These are phyloP conservation scores for Drosophila kurseongensis DNA, from an alignment of 1,140 invertebrate genomes.

Conservation along the genomic window DNA sequence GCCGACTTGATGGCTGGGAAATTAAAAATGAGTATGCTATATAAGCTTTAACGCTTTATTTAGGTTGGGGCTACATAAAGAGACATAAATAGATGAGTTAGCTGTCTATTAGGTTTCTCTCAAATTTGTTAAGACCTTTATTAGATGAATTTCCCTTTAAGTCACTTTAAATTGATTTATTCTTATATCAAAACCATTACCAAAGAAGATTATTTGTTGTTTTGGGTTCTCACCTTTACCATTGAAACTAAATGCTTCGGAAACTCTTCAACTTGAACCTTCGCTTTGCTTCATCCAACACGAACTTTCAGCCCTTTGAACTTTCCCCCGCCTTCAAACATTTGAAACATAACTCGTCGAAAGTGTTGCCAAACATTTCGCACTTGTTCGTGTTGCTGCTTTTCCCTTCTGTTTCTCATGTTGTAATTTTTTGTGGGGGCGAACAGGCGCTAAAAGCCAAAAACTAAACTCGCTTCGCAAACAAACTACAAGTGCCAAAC, in stretches of 20 bases:
- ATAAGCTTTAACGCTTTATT: not conserved
- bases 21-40: conserved; percentile 20
- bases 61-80: no score
- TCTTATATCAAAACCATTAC: conserved; percentile 28
- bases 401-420: conserved; percentile 38
- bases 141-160: not conserved
- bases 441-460: conserved; percentile 53
- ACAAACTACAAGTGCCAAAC: conserved; percentile 59
- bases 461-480: conserved; percentile 58
- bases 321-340: conserved; percentile 21
- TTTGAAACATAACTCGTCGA: conserved; percentile 53
- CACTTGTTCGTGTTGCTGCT: conserved; percentile 40
- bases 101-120: no score
- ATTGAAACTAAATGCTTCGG: conserved; percentile 37
- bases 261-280: conserved; percentile 16
- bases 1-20: conserved; percentile 31
- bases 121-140: not conserved
- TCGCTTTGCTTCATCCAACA: conserved; percentile 31
- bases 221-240: conserved; percentile 11
- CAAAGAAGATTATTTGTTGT: not conserved
- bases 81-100: no score
- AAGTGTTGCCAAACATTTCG: conserved; percentile 58
- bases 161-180: not conserved
- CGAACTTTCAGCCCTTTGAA: conserved; percentile 20
- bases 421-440: conserved; percentile 27